Base-by-base conservation (phyloP, 2,888 invertebrate species). In the Chloroclystis v-ata region DNA sequence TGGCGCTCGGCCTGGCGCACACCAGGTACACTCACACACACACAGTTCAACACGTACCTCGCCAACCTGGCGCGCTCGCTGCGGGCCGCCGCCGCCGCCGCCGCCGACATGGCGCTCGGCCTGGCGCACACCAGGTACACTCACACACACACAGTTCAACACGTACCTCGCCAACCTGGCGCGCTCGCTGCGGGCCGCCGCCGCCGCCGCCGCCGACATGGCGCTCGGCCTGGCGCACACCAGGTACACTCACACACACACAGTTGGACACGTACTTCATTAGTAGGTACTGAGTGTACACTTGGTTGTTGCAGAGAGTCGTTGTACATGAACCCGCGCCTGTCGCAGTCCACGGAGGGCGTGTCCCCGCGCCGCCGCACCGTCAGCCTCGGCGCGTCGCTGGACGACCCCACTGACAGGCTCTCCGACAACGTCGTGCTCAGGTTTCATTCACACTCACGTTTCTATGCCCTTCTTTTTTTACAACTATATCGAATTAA, bases 181-280 rank as follows among this genome's bases (percentile, higher is more conserved):
- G 9, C 90, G 93, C 43, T 95, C 96, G 40, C 93, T 98, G 61
- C 93, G 94, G 58, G 92, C 94, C 43, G 97, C 97, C 43, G 98
- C 98, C 60, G 92, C 94, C 42, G 97, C 97, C 43, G 98, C 98
- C 26, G 94, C 96, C 0, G 97, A 97, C 81, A 95, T 98, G 92
- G 98, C 98, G 14, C 91, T 95, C 50, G 96, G 95, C 0, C 90
- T 98, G 47, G 95, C 95, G 2, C 93, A 94, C 59, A 92, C 94
- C 14, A 91, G 92, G 84, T 82, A 43, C 8, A 25, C 33, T 12
- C 38, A 13, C 28, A 4, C 28, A 5, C 10, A 4, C 7, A 8
- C 13, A 97, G 82, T 97, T 97, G 79, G 94, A 95, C 72, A 95
- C 95, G 72, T 97, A 97, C 81, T 86, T 95, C 60, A 0, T 28